These are phyloP conservation scores for Gambusia holbrooki DNA, from an alignment of 2,113 vertebrate species.

Conservation along the genomic window DNA sequence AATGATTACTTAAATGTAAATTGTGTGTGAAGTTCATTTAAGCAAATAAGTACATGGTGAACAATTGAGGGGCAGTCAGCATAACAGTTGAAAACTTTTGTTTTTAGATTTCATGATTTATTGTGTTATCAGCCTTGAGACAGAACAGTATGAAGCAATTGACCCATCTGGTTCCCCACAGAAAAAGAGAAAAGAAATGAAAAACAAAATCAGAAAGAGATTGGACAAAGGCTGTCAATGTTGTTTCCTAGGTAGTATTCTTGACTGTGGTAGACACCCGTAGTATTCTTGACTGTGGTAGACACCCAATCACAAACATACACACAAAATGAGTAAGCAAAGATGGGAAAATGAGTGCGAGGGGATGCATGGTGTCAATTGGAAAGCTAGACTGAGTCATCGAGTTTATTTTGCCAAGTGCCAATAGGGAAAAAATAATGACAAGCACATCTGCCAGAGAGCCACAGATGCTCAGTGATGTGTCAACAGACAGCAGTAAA, in stretches of 20 bases:
- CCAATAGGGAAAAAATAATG: constrained; percentile 48
- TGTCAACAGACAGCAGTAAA: constrained; percentile 60
- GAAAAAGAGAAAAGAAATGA: constrained; percentile 14
- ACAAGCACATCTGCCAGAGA: constrained; percentile 47
- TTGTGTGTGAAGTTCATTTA: constrained; percentile 3
- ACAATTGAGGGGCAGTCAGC: background rate
- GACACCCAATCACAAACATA: constrained; percentile 19
- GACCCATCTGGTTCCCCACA: constrained; percentile 16
- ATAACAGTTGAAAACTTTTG: constrained; percentile 16
- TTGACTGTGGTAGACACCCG: constrained; percentile 8
- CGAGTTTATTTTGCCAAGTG: constrained; percentile 48
- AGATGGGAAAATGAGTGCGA: constrained; percentile 24
- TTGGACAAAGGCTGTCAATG: background rate
- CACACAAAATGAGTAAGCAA: constrained; percentile 25
- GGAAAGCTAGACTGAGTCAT: constrained; percentile 58
- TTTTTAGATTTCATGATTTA: constrained; percentile 29
- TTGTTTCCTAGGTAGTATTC: constrained; percentile 6
- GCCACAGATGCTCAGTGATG: constrained; percentile 49
- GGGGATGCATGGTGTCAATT: constrained; percentile 42
- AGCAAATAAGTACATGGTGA: background rate
- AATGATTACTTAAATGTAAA: constrained; percentile 18
- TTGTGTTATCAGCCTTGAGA: constrained; percentile 42
- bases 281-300: constrained; percentile 15
- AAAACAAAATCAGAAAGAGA: constrained; percentile 1
- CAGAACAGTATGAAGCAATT: constrained; percentile 10